Base-by-base conservation (phyloP, 2,888 invertebrate genomes). In the Lasioglossum leucozonium region DNA sequence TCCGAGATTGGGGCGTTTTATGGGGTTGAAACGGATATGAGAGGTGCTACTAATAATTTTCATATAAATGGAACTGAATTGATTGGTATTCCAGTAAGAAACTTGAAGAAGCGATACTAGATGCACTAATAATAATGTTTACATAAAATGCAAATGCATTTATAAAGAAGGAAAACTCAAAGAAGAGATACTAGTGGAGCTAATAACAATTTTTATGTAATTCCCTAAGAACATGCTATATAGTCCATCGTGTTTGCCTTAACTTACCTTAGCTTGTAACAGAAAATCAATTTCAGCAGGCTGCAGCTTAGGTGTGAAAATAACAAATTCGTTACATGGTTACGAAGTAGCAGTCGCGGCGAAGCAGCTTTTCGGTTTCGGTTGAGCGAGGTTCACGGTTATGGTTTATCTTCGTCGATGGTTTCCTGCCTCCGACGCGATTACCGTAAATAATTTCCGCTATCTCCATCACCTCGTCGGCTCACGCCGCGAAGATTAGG, bases 391-490 rank as follows among this genome's bases (percentile, higher is more conserved):
- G 37, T 22, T 42, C 37, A 16, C 44, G 55, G 51, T 72, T 81
- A 73, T 37, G 72, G 80, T 73, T 82, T 72, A 72, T 40, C 26
- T 51, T 44, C 72, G 67, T 40, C 81, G 47, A 72, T 51, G 81
- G 51, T 81, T 79, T 34, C 72, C 79, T 80, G 65, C 51, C 72
- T 67, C 67, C 72, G 47, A 79, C 72, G 58, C 82, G 74, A 75
- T 82, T 82, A 81, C 75, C 82, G 82, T 82, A 82, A 82, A 81
- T 82, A 82, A 81, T 82, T 75, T 47, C 74, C 58, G 55, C 69
- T 42, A 71, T 47, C 69, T 73, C 72, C 26, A 62, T 62, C 62
- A 30, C 51, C 34, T 67, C 42, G 8, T 37, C 55, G 22, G 16
- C 18, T 51, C 40, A 67, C 37, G 13, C 62, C 75, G n/a, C 51